Conservation (phyloP, 37 sponge, comb jelly and placozoan genomes). For the Haliclona indistincta region DNA sequence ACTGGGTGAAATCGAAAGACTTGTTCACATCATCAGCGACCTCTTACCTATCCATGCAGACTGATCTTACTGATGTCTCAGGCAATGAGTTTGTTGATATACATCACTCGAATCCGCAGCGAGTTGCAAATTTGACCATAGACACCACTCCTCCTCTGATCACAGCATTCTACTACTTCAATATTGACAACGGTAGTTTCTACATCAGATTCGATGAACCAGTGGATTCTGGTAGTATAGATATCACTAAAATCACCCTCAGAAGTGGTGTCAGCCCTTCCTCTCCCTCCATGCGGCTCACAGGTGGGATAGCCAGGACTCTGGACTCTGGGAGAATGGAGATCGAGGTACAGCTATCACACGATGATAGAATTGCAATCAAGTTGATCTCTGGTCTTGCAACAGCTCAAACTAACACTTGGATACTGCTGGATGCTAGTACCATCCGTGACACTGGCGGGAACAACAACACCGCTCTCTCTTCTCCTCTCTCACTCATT, state of each 20-base stretch:
- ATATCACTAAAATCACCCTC: constrained; percentile 7
- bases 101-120: too few species aligned
- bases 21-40: background rate
- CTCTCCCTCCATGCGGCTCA: background rate
- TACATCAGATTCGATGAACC: constrained; percentile 79
- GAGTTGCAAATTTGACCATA: background rate
- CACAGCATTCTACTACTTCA: constrained; percentile 48
- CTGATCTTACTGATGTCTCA: constrained; percentile 9
- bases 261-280: background rate
- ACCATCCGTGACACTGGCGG: background rate
- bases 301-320: background rate
- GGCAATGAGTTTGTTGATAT: constrained; percentile 16
- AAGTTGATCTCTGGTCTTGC: constrained; percentile 6
- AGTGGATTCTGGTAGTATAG: constrained; percentile 20
- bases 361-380: constrained; percentile 4
- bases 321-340: background rate
- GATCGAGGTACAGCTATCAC: background rate
- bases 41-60: constrained; percentile 1
- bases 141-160: constrained; percentile 39
- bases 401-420: background rate
- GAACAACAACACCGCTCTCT: background rate
- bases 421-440: background rate
- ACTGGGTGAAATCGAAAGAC: constrained; percentile 5
- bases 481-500: constrained; percentile 6
- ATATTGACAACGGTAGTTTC: constrained; percentile 71